phyloP scores from a whole-genome alignment of 2,797 vertebrate genomes.

The Sebastes hopkinsi region DNA sequence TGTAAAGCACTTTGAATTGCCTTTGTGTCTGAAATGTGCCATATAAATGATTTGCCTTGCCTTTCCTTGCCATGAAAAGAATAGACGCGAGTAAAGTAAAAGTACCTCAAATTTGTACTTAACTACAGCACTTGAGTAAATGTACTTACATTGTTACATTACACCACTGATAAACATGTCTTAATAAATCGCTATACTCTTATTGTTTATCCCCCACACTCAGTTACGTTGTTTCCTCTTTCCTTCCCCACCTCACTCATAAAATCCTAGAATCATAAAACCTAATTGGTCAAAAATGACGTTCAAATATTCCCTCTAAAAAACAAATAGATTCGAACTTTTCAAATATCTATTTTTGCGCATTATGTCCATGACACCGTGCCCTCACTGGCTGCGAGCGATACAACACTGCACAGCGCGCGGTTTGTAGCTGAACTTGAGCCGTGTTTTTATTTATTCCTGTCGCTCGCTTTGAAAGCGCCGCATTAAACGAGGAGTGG shows the following conservation, averaged over 20 bases:
- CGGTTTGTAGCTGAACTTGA: too few species aligned
- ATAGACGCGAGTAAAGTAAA: background rate
- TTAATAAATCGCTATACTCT: background rate
- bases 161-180: background rate
- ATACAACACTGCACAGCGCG: too few species aligned
- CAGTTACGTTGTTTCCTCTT: background rate
- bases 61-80: background rate
- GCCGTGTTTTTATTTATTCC: accelerated
- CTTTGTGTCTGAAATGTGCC: background rate
- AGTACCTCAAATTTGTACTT: background rate
- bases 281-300: too few species aligned
- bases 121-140: background rate
- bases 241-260: background rate
- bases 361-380: too few species aligned
- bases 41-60: background rate
- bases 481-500: accelerated
- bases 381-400: too few species aligned
- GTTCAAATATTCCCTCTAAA: too few species aligned
- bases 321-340: too few species aligned
- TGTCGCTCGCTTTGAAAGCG: too few species aligned
- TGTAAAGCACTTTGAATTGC: background rate
- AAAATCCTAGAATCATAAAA: too few species aligned
- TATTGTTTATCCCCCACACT: background rate
- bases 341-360: too few species aligned
- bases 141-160: background rate